phyloP scores from a whole-genome alignment of 2,888 invertebrate species.

The Diloba caeruleocephala region DNA sequence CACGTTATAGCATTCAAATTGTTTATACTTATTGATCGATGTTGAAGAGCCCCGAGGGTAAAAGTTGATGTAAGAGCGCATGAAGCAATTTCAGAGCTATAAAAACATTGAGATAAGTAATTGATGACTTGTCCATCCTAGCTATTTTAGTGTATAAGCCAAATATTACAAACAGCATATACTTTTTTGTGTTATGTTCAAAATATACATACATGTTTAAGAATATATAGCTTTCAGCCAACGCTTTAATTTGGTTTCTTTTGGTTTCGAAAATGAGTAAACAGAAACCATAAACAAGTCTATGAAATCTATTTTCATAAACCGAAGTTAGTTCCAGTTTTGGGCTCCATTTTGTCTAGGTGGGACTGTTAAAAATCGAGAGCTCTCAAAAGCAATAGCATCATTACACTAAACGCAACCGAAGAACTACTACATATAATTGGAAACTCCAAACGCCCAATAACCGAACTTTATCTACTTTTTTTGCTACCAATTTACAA shows the following conservation, averaged over 20 bases:
- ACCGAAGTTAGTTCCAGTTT: slow-evolving; percentile 1
- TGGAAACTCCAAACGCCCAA: slow-evolving; percentile 1
- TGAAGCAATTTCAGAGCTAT: slow-evolving; percentile 10
- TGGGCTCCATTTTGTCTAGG: too few species aligned
- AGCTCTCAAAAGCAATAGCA: slow-evolving; percentile 2
- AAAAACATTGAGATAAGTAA: slow-evolving; percentile 15
- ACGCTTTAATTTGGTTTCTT: too few species aligned
- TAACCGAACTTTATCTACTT: background rate
- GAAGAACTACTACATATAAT: slow-evolving; percentile 1
- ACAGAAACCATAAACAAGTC: background rate
- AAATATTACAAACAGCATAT: background rate
- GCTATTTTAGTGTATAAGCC: background rate
- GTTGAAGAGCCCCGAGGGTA: slow-evolving; percentile 12
- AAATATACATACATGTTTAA: too few species aligned
- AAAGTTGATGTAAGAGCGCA: slow-evolving; percentile 7
- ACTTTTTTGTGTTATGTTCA: too few species aligned
- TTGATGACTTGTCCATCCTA: slow-evolving; percentile 3
- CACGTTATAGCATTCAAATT: slow-evolving; percentile 4
- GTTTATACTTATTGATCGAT: slow-evolving; percentile 31
- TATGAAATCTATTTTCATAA: background rate
- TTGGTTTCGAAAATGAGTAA: too few species aligned
- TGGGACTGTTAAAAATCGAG: too few species aligned
- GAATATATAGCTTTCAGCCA: too few species aligned
- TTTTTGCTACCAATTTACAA: background rate
- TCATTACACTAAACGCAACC: background rate